phyloP scores from a whole-genome alignment of 2,888 invertebrate genomes.

The Ectemnius continuus region DNA sequence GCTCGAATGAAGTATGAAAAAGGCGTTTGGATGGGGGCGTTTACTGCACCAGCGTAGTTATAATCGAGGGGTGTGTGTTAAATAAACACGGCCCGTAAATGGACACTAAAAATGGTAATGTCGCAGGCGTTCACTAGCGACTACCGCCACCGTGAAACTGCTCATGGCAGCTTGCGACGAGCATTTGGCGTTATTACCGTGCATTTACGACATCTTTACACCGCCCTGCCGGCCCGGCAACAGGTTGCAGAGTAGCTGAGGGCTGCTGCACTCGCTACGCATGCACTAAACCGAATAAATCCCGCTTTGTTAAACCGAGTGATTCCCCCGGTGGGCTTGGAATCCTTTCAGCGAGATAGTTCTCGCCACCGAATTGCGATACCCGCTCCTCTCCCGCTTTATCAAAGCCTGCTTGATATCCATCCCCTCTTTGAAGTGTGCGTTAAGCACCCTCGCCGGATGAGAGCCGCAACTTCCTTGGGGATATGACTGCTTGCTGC shows the following conservation, averaged over 20 bases:
- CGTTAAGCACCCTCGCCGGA: too few relatives aligned
- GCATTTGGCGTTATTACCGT: slow-evolving; percentile 61
- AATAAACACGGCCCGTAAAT: slow-evolving; percentile 35
- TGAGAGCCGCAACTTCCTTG: too few relatives aligned
- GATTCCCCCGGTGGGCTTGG: slow-evolving; percentile 52
- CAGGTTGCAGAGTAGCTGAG: slow-evolving; percentile 56
- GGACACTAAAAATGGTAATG: slow-evolving; percentile 48
- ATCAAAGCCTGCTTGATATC: too few relatives aligned
- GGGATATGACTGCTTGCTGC: too few relatives aligned
- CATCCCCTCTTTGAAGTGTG: too few relatives aligned
- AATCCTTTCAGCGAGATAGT: slow-evolving; percentile 56
- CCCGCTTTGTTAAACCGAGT: slow-evolving; percentile 58
- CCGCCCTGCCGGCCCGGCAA: slow-evolving; percentile 49
- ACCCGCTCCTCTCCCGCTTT: not conserved
- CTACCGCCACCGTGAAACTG: slow-evolving; percentile 52
- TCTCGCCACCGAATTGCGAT: slow-evolving; percentile 25
- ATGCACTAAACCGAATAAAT: slow-evolving; percentile 60
- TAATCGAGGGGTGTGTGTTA: slow-evolving; percentile 39
- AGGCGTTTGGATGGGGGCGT: slow-evolving; percentile 5
- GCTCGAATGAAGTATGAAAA: not conserved
- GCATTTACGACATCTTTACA: slow-evolving; percentile 64
- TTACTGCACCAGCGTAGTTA: slow-evolving; percentile 28
- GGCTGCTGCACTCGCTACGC: slow-evolving; percentile 54
- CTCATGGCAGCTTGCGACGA: slow-evolving; percentile 52
- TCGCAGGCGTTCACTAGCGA: slow-evolving; percentile 30